These are phyloP conservation scores for Chelon auratus DNA, from an alignment of 2,797 vertebrate genomes.

Conservation along the genomic window DNA sequence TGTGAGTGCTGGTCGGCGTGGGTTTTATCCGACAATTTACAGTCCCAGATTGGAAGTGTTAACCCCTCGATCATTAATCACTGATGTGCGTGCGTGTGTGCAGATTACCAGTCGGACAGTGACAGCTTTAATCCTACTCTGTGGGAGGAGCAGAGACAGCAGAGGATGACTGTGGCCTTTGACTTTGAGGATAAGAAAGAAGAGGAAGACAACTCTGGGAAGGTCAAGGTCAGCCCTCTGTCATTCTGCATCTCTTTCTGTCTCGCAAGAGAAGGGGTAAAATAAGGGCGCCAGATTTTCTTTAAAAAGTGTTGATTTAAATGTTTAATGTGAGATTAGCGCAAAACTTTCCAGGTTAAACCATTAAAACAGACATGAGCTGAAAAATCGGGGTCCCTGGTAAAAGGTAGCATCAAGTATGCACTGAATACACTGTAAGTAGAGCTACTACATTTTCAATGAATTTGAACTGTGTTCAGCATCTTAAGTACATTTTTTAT, in stretches of 20 bases:
- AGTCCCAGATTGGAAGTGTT: neutral
- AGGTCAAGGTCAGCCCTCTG: conserved; percentile 90
- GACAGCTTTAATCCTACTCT: conserved; percentile 99
- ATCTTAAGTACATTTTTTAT: neutral
- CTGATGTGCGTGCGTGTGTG: conserved; percentile 15
- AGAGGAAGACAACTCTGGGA: conserved; percentile 94
- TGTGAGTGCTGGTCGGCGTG: neutral
- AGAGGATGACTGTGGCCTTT: conserved; percentile 99
- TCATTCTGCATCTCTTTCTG: conserved; percentile 13
- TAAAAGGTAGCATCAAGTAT: neutral
- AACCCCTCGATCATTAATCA: neutral
- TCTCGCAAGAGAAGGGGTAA: neutral
- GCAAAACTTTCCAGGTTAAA: neutral
- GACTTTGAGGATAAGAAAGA: conserved; percentile 99
- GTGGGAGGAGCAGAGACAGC: conserved; percentile 99
- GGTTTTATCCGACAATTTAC: neutral
- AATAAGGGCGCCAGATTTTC: neutral
- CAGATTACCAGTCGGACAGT: conserved; percentile 99
- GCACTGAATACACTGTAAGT: too few relatives aligned
- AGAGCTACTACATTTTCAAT: too few relatives aligned
- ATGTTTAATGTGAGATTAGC: neutral
- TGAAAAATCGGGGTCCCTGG: neutral
- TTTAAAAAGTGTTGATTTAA: neutral
- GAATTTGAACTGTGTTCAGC: neutral
- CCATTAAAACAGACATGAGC: neutral